Evolutionary conservation across 2,888 invertebrate genomes (phyloP).

Genomic region (Osedax frankpressi): DNA sequence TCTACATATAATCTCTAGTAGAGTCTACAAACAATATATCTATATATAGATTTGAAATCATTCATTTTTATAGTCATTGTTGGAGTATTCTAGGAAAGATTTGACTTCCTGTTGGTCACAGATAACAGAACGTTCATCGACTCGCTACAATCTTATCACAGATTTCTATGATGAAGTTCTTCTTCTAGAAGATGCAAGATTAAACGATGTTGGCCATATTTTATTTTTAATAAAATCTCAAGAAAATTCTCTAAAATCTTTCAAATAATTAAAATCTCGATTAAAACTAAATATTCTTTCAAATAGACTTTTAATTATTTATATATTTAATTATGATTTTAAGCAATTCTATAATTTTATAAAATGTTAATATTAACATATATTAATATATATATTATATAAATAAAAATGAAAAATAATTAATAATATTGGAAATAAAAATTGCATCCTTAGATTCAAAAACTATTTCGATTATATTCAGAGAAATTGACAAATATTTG

Average conservation of each 20-base stretch:
- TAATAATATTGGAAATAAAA: too few relatives aligned
- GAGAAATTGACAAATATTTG: constrained; percentile 36
- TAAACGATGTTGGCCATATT: not conserved
- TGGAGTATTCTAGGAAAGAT: not conserved
- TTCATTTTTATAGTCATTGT: not conserved
- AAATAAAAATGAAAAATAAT: too few relatives aligned
- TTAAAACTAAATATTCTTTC: too few relatives aligned
- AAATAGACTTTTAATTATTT: too few relatives aligned
- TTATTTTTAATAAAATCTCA: not conserved
- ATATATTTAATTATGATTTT: too few relatives aligned
- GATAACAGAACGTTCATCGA: not conserved
- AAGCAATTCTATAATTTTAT: too few relatives aligned
- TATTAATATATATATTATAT: not conserved
- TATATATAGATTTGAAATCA: too few relatives aligned
- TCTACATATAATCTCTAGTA: too few relatives aligned
- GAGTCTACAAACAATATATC: too few relatives aligned
- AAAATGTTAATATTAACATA: not conserved
- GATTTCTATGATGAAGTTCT: not conserved
- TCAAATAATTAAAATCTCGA: too few relatives aligned
- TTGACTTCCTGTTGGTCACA: not conserved
- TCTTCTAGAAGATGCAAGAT: not conserved
- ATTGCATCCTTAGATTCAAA: not conserved
- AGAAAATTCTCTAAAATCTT: too few relatives aligned
- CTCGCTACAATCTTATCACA: not conserved
- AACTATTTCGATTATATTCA: constrained; percentile 29